Conservation (phyloP, 2,888 invertebrate genomes). For the Enchytraeus crypticus region DNA sequence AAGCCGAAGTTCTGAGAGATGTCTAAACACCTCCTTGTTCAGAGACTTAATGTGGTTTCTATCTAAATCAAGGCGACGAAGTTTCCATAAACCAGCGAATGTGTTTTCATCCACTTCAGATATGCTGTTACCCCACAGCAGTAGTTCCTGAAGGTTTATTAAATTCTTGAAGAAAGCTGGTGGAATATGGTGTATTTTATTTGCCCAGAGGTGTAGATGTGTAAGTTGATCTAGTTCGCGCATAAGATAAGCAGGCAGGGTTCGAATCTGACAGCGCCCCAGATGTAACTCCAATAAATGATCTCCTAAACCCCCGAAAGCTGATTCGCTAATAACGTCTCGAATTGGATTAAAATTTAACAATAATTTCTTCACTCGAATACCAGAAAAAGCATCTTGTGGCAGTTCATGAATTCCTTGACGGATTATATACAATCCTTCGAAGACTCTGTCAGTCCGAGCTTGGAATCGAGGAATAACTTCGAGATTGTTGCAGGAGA, state of each 20-base stretch:
- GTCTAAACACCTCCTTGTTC: conserved; percentile 18
- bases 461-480: conserved; percentile 16
- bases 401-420: conserved; percentile 19
- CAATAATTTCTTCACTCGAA: conserved; percentile 19
- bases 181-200: conserved; percentile 20
- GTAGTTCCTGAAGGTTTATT: conserved; percentile 18
- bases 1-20: conserved; percentile 19
- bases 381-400: conserved; percentile 17
- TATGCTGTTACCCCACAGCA: conserved; percentile 26
- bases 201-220: conserved; percentile 24
- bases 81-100: conserved; percentile 22
- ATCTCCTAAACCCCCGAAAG: conserved; percentile 19
- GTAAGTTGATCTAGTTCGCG: conserved; percentile 16
- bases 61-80: conserved; percentile 25
- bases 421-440: conserved; percentile 14
- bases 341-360: conserved; percentile 25
- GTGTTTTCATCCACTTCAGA: conserved; percentile 17
- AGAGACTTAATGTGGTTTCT: conserved; percentile 20
- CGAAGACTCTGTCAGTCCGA: conserved; percentile 13
- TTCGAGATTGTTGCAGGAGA: conserved; percentile 11
- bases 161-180: conserved; percentile 18
- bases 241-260: conserved; percentile 18
- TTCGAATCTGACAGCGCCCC: conserved; percentile 15
- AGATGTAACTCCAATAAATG: conserved; percentile 22
- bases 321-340: conserved; percentile 16